Conservation (phyloP, 2,888 invertebrate genomes). For the Adelphocoris suturalis region DNA sequence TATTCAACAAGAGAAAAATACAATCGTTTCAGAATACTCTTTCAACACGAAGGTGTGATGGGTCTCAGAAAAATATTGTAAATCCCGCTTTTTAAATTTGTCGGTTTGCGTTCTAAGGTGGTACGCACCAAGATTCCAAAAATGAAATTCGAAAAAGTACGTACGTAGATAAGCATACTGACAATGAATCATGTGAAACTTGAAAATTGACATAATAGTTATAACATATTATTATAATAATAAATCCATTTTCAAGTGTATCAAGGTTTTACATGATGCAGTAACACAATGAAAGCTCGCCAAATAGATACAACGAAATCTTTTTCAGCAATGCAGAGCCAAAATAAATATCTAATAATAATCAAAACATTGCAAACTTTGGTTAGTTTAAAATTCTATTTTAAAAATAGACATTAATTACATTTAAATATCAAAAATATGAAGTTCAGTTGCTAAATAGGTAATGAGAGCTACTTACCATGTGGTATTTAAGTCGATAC, state of each 20-base stretch:
- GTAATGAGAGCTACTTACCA: background rate
- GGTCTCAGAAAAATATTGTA: too few relatives aligned
- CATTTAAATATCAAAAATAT: background rate
- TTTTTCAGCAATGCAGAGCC: background rate
- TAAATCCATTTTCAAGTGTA: background rate
- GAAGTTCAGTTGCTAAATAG: background rate
- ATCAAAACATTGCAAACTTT: background rate
- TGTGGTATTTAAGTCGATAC: background rate
- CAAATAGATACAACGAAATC: background rate
- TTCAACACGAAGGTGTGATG: too few relatives aligned
- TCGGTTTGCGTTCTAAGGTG: too few relatives aligned
- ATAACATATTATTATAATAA: too few relatives aligned
- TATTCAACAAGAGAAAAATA: too few relatives aligned
- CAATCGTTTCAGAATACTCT: too few relatives aligned
- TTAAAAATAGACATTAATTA: background rate
- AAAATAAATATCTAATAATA: background rate
- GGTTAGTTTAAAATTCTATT: background rate
- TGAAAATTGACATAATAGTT: too few relatives aligned
- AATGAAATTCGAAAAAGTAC: too few relatives aligned
- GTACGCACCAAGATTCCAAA: too few relatives aligned
- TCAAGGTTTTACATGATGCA: background rate
- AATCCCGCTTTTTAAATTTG: too few relatives aligned
- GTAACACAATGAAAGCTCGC: background rate
- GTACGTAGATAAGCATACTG: too few relatives aligned
- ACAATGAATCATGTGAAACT: too few relatives aligned